Evolutionary conservation across 1,140 invertebrate genomes (phyloP).

Genomic region (Zeugodacus cucurbitae): DNA sequence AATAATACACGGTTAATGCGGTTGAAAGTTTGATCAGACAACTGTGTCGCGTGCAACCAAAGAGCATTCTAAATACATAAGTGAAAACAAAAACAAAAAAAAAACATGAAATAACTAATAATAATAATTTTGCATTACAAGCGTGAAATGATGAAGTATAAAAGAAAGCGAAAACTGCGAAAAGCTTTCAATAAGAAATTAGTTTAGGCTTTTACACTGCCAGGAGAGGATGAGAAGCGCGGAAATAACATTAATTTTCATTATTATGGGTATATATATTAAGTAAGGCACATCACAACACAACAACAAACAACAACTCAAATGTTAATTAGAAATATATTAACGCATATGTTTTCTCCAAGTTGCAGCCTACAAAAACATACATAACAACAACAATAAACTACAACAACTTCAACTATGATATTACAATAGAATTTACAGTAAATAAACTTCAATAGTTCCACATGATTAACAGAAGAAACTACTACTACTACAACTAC

Average conservation of each 20-base stretch:
- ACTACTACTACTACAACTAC: not conserved
- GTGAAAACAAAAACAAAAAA: not conserved
- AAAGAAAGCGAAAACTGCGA: not conserved
- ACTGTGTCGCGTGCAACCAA: not conserved
- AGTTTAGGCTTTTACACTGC: not conserved
- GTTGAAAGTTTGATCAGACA: not conserved
- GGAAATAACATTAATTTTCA: not conserved
- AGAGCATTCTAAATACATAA: conserved; percentile 29
- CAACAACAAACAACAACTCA: not conserved
- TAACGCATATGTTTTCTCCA: not conserved
- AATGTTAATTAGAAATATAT: not conserved
- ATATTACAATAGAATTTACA: not conserved
- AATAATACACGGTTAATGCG: not conserved
- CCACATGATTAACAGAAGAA: not conserved
- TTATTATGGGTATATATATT: not conserved
- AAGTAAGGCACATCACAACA: not conserved
- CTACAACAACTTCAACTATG: not conserved
- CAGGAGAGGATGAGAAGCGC: not conserved
- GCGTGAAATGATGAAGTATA: not conserved
- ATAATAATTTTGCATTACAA: not conserved
- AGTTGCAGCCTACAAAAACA: not conserved
- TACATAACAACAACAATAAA: not conserved
- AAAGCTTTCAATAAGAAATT: not conserved
- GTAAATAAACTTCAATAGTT: conserved; percentile 6
- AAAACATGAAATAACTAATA: not conserved